These are phyloP conservation scores for Patella vulgata DNA, from an alignment of 1,140 invertebrate species.

Conservation along the genomic window DNA sequence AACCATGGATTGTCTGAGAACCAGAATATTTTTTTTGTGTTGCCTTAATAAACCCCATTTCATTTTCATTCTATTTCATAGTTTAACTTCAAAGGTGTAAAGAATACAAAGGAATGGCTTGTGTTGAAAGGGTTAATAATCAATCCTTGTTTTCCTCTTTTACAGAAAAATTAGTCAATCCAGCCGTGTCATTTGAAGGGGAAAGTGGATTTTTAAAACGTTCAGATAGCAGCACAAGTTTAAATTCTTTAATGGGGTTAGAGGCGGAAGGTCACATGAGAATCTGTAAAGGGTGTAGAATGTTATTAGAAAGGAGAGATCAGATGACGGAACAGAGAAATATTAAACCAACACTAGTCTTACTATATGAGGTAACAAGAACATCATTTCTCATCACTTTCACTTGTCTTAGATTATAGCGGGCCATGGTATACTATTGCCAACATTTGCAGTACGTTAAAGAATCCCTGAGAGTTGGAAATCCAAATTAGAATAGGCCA, in stretches of 20 bases:
- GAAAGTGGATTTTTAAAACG: constrained; percentile 57
- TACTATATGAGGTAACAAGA: constrained; percentile 78
- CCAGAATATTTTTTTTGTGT: no score
- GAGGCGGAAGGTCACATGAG: constrained; percentile 77
- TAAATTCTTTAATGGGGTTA: constrained; percentile 62
- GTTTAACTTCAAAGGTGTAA: no score
- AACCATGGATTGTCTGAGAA: no score
- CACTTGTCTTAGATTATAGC: background rate
- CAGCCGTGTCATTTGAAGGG: constrained; percentile 60
- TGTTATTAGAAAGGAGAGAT: constrained; percentile 82
- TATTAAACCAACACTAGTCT: constrained; percentile 80
- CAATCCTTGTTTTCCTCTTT: no score
- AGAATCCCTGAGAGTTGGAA: no score
- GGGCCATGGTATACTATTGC: background rate
- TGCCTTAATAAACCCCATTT: no score
- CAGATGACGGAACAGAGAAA: constrained; percentile 83
- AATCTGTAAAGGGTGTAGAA: constrained; percentile 84
- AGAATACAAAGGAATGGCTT: no score
- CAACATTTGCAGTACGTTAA: background rate
- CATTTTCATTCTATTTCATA: no score
- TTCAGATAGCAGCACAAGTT: constrained; percentile 60
- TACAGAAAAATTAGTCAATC: constrained; percentile 73
- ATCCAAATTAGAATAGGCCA: background rate
- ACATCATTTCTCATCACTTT: background rate
- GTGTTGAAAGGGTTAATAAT: no score